Conservation (phyloP, 1,140 invertebrate species). For the Macrocentrus cingulum region DNA sequence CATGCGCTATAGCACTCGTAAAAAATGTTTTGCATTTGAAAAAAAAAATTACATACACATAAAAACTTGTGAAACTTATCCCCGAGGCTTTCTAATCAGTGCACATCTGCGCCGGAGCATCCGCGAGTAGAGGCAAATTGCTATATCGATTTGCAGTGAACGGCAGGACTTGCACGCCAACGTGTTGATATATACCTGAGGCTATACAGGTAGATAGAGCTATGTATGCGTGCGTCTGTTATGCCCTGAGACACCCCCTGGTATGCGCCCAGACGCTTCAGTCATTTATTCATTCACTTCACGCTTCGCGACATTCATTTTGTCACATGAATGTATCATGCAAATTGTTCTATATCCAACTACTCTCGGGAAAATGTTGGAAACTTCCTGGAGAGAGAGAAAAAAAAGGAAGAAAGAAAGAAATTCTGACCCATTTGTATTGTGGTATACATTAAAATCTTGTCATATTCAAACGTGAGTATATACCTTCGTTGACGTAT, state of each 20-base stretch:
- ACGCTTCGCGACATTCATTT: conserved; percentile 10
- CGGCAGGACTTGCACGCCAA: background rate
- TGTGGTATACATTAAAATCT: no score
- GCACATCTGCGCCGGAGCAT: background rate
- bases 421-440: background rate
- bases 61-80: background rate
- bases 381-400: background rate
- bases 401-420: background rate
- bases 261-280: conserved; percentile 1
- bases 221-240: background rate
- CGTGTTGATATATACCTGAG: background rate
- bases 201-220: background rate
- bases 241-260: background rate
- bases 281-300: conserved; percentile 19
- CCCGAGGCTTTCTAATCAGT: conserved; percentile 1
- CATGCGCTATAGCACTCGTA: conserved; percentile 20
- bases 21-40: conserved; percentile 22
- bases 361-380: conserved; percentile 2
- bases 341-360: conserved; percentile 11
- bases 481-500: no score
- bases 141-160: conserved; percentile 17
- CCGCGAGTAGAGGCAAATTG: conserved; percentile 21
- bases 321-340: conserved; percentile 14
- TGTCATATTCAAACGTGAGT: no score
- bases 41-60: conserved; percentile 2